A percentile compares a stretch with the other conserved stretches of the same genome.
phyloP scores from a whole-genome alignment of 2,113 vertebrate genomes.

The Elaphurus davidianus region DNA sequence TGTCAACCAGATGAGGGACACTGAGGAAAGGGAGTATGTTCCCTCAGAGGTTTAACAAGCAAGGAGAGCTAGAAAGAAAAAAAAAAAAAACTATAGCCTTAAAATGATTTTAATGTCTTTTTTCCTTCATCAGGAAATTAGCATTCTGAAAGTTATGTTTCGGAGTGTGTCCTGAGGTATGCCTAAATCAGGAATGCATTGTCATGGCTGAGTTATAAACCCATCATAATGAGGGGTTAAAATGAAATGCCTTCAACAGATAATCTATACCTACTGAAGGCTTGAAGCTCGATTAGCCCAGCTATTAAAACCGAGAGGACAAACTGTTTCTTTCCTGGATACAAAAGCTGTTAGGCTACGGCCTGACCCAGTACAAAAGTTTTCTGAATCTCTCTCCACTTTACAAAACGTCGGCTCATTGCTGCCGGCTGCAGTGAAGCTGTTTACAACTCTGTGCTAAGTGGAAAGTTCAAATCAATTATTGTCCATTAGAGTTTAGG shows the following conservation, averaged over 20 bases:
- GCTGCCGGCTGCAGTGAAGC: slow-evolving; percentile 80
- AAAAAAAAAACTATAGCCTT: background rate
- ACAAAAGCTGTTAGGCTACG: slow-evolving; percentile 69
- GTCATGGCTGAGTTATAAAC: slow-evolving; percentile 69
- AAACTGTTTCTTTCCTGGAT: slow-evolving; percentile 72
- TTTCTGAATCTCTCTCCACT: slow-evolving; percentile 82
- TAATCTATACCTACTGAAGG: slow-evolving; percentile 62
- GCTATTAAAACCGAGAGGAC: slow-evolving; percentile 72
- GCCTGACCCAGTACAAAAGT: slow-evolving; percentile 77
- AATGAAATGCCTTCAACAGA: slow-evolving; percentile 62
- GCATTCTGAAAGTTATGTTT: slow-evolving; percentile 52
- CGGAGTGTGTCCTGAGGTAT: slow-evolving; percentile 50
- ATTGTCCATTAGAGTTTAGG: slow-evolving; percentile 90
- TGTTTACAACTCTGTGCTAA: slow-evolving; percentile 87
- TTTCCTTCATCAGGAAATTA: slow-evolving; percentile 50
- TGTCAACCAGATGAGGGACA: background rate
- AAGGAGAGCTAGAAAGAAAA: background rate
- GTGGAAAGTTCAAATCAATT: slow-evolving; percentile 90
- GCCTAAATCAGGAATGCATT: slow-evolving; percentile 58
- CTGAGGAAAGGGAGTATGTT: background rate
- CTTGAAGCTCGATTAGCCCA: slow-evolving; percentile 73
- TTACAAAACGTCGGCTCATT: slow-evolving; percentile 84
- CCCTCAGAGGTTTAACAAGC: background rate
- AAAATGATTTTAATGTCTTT: slow-evolving; percentile 33
- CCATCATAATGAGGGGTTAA: slow-evolving; percentile 45